Base-by-base conservation (phyloP, 2,113 vertebrate genomes). In the Panurus biarmicus region DNA sequence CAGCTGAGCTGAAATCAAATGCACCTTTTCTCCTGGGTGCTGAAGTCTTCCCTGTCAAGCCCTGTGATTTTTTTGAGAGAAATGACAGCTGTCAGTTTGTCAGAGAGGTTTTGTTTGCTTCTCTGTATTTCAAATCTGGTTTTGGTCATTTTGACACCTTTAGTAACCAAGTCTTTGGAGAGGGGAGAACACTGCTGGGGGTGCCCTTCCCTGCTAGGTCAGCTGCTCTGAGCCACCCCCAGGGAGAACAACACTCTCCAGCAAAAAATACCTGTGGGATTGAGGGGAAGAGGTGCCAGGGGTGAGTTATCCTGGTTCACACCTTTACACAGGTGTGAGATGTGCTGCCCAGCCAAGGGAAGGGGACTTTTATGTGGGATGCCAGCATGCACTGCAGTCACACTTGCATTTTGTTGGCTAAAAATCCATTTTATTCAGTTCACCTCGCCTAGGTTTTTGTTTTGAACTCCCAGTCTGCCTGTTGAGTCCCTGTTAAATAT, bases 371-470 rank as follows among this genome's bases (percentile, higher is more conserved):
- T n/a, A n/a, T n/a, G n/a, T n/a, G n/a, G 79, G 66, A 9, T 71
- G 74, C 57, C 0, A 0, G 44, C 23, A 0, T 8, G 14, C 16
- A 1, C 75, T 20, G 9, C 4, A 28, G 21, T 18, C 67, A 35
- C 35, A 2, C 38, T 29, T 40, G 14, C 8, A 3, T 82, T 82
- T 44, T 56, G 21, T 21, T 51, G 67, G 42, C 14, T 40, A 57
- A n/a, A 88, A 93, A 64, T 45, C 24, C 22, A 3, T 80, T 89
- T 73, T 29, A 22, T 44, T 76, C 35, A 54, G 35, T 47, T 66
- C 20, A 36, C 54, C 44, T 77, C 71, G 21, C 22, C 42, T 36
- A 31, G 38, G 33, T 11, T 66, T 87, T 73, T 58, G 66, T 54
- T 94, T 51, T 51, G 62, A 87, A 4, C 67, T 76, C 64, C 36